Percentiles rank a stretch among this genome's conserved stretches.
Evolutionary conservation across 2,797 vertebrate genomes (phyloP).

Genomic region (Sebastiscus albofasciatus): DNA sequence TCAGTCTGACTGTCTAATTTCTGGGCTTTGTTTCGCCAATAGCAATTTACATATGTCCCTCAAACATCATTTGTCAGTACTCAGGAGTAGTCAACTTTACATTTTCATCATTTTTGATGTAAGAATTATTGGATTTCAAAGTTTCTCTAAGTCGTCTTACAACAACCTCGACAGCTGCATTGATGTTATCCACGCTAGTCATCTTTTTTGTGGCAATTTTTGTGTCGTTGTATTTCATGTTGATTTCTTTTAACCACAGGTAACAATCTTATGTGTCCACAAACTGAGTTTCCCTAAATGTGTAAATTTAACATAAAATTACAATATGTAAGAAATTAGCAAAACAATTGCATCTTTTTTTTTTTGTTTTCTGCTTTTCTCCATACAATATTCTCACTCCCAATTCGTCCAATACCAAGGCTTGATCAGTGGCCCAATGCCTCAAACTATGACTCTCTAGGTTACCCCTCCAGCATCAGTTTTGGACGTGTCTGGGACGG

Average conservation of each 20-base stretch:
- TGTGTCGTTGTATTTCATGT: background rate
- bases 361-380: background rate
- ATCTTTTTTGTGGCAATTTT: fast-evolving
- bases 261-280: background rate
- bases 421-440: background rate
- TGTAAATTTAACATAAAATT: background rate
- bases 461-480: too few species aligned
- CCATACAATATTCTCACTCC: background rate
- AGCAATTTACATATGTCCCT: background rate
- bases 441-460: too few species aligned
- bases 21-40: background rate
- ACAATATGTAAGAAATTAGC: background rate
- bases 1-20: background rate
- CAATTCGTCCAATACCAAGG: background rate
- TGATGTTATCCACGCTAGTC: background rate
- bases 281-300: background rate
- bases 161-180: too few species aligned
- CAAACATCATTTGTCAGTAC: background rate
- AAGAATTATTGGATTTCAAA: background rate
- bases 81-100: background rate
- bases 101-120: background rate
- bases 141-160: too few species aligned
- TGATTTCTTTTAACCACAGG: background rate
- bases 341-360: background rate
- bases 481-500: background rate